Evolutionary conservation across 2,113 vertebrate species (phyloP).

Genomic region (Bujurquina vittata): DNA sequence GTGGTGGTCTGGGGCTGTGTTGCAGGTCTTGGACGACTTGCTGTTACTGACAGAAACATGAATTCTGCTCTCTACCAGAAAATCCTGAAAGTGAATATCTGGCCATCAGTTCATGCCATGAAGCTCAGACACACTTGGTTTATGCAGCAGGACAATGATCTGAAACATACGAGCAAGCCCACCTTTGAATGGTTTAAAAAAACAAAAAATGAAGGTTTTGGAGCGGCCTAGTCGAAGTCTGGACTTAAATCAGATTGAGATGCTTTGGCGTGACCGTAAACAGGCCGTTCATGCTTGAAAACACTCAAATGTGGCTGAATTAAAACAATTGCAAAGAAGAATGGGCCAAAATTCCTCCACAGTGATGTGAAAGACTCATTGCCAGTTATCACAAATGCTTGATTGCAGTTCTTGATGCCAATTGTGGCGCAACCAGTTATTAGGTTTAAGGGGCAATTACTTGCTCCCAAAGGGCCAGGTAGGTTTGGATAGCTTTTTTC

Average conservation of each 20-base stretch:
- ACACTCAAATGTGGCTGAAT: not conserved
- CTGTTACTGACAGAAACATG: not conserved
- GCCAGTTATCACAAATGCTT: not conserved
- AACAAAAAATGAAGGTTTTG: not conserved
- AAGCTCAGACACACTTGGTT: not conserved
- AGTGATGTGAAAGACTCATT: not conserved
- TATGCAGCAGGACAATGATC: not conserved
- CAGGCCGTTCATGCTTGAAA: fast-evolving
- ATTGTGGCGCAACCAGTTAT: not conserved
- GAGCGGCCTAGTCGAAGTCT: not conserved
- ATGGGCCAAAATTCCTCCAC: not conserved
- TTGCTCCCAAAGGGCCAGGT: too few species aligned
- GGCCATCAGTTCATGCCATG: fast-evolving
- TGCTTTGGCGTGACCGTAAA: not conserved
- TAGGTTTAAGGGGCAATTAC: too few species aligned
- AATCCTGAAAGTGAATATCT: too few species aligned
- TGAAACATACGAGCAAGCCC: not conserved
- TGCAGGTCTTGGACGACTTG: not conserved
- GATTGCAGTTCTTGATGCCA: not conserved
- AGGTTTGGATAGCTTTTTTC: too few species aligned
- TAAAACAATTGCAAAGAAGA: not conserved
- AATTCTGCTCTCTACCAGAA: not conserved
- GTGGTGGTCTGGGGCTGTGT: not conserved
- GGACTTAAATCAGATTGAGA: fast-evolving
- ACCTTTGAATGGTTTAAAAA: not conserved